These are phyloP conservation scores for Drosophila sechellia DNA, from an alignment of 1,140 invertebrate genomes.

Conservation along the genomic window DNA sequence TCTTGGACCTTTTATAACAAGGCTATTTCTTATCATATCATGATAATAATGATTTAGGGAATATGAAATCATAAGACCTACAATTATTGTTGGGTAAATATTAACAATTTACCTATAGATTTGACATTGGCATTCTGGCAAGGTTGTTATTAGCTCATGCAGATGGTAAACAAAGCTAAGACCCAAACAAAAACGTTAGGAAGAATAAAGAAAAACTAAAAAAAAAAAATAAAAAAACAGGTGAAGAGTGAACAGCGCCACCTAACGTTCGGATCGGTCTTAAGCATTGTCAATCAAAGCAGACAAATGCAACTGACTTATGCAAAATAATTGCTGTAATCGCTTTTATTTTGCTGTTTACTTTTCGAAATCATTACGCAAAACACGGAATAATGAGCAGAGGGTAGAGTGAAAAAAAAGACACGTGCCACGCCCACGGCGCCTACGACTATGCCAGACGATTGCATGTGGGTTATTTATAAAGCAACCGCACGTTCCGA, in stretches of 20 bases:
- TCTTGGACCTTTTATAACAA: constrained; percentile 25
- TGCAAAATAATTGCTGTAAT: constrained; percentile 51
- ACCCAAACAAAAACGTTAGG: not conserved
- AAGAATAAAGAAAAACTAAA: not conserved
- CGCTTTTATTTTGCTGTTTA: constrained; percentile 41
- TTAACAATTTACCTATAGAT: constrained; percentile 21
- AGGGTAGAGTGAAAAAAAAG: constrained; percentile 2
- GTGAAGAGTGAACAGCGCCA: not conserved
- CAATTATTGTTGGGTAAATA: constrained; percentile 37
- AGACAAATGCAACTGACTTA: constrained; percentile 42
- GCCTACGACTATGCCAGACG: constrained; percentile 29
- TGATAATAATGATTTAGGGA: constrained; percentile 15
- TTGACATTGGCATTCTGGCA: constrained; percentile 28
- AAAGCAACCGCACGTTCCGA: constrained; percentile 24
- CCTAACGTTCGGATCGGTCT: not conserved
- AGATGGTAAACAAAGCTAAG: constrained; percentile 15
- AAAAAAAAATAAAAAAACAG: not conserved
- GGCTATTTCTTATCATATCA: constrained; percentile 8
- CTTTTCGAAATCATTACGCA: constrained; percentile 57
- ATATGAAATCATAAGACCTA: constrained; percentile 9
- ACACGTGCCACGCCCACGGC: constrained; percentile 54
- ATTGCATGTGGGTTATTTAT: constrained; percentile 58
- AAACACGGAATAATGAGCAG: constrained; percentile 8
- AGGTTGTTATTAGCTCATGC: constrained; percentile 17
- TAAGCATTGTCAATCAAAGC: constrained; percentile 42